Base-by-base conservation (phyloP, 1,140 invertebrate species). In the Drosophila bipectinata region DNA sequence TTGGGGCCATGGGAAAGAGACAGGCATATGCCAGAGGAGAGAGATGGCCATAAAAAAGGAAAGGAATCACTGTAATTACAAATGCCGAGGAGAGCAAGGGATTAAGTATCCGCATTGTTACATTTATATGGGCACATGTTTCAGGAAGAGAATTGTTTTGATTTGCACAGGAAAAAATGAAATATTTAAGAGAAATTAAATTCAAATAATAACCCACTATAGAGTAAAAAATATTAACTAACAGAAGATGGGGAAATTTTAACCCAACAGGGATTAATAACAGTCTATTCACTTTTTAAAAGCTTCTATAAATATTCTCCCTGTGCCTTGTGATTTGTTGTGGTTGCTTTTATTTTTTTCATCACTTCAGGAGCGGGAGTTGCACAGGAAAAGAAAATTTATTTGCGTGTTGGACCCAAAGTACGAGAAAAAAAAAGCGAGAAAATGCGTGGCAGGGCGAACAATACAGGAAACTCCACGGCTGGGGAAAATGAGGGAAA, bases 21-120 rank as follows among this genome's bases (percentile, higher is more conserved):
- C 6, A 14, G 26, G 0, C n/a, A 21, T 21, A 30, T 21, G 10
- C 15, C 8, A 39, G n/a, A 3, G 7, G 34, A 30, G 28, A 28
- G 32, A n/a, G 48, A 54, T 48, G n/a, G 4, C 58, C 10, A 56
- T 37, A 48, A 14, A 52, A 41, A 55, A 64, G 32, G 74, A 54
- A 72, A 74, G 69, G 74, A 83, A 74, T 85, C 30, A 61, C 64
- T 45, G 82, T 87, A 85, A 85, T 85, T 85, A 80, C 72, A 64
- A 74, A 73, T 52, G 69, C 53, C 24, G 47, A 41, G 37, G 59
- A 74, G 30, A 39, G 24, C 59, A 18, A 14, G 51, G 62, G 62
- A 69, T 69, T 68, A 69, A 69, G 66, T 69, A 69, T 69, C 44
- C 51, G 58, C 58, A 56, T 30, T 63, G 71, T 59, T 62, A 72